Evolutionary conservation across 2,888 invertebrate genomes (phyloP).

Genomic region (Conistra vaccinii): DNA sequence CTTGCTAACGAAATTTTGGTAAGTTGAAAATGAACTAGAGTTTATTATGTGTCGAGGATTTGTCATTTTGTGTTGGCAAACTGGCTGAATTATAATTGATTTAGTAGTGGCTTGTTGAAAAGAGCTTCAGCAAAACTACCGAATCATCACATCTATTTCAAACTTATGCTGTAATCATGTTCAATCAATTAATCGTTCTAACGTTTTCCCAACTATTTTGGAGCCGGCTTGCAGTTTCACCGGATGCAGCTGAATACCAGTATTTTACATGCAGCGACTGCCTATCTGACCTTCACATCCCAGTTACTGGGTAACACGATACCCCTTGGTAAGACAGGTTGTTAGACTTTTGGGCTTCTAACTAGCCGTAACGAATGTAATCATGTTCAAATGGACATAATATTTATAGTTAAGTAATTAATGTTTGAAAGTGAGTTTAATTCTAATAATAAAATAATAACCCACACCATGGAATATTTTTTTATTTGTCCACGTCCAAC

Average conservation of each 20-base stretch:
- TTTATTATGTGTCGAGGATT: neutral
- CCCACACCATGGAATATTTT: too few relatives aligned
- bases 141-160: neutral
- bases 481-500: too few relatives aligned
- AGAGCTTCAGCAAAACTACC: neutral
- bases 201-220: neutral
- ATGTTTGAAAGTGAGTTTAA: neutral
- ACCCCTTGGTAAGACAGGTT: neutral
- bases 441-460: too few relatives aligned
- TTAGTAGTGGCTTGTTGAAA: neutral
- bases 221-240: neutral
- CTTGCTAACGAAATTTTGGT: constrained; percentile 47
- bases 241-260: neutral
- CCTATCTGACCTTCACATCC: neutral
- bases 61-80: constrained; percentile 5
- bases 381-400: neutral
- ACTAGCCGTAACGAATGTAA: too few relatives aligned
- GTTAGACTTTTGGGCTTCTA: neutral
- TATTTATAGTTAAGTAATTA: neutral
- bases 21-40: constrained; percentile 42
- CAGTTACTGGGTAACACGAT: neutral
- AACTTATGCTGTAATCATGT: neutral
- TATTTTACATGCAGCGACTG: neutral
- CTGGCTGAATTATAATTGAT: neutral
- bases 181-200: neutral